phyloP scores from a whole-genome alignment of 2,113 vertebrate species.

The Indicator maculatus region DNA sequence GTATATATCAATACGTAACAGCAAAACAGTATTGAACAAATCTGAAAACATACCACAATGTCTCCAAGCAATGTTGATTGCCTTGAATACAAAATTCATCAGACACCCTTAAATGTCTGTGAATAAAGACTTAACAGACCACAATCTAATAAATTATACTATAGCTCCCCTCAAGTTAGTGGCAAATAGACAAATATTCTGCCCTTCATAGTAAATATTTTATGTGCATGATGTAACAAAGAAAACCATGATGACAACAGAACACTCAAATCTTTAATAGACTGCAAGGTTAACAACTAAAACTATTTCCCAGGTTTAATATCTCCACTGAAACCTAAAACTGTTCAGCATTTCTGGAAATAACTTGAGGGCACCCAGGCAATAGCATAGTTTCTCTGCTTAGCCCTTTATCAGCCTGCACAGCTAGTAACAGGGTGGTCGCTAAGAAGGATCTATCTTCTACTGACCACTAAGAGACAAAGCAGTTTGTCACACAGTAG shows the following conservation, averaged over 20 bases:
- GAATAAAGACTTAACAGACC: not conserved
- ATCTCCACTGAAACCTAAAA: not conserved
- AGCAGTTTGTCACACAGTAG: not conserved
- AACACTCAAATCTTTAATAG: not conserved
- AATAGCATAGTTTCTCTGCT: not conserved
- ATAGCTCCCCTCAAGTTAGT: not conserved
- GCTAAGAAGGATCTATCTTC: rapidly evolving
- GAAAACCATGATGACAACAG: not conserved
- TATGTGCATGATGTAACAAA: not conserved
- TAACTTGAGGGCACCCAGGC: not conserved
- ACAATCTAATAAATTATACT: not conserved
- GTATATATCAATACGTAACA: not conserved
- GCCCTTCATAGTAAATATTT: not conserved
- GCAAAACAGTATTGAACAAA: not conserved
- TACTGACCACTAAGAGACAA: not conserved
- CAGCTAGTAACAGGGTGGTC: not conserved
- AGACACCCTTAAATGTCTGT: not conserved
- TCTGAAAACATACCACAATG: not conserved
- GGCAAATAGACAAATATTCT: not conserved
- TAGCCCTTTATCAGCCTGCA: not conserved
- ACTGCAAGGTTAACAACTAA: not conserved
- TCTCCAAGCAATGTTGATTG: not conserved
- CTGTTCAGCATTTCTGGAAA: not conserved
- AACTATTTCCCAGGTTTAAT: not conserved
- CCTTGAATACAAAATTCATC: not conserved